Evolutionary conservation across 2,888 invertebrate species (phyloP).

Genomic region (Tachina lurida): DNA sequence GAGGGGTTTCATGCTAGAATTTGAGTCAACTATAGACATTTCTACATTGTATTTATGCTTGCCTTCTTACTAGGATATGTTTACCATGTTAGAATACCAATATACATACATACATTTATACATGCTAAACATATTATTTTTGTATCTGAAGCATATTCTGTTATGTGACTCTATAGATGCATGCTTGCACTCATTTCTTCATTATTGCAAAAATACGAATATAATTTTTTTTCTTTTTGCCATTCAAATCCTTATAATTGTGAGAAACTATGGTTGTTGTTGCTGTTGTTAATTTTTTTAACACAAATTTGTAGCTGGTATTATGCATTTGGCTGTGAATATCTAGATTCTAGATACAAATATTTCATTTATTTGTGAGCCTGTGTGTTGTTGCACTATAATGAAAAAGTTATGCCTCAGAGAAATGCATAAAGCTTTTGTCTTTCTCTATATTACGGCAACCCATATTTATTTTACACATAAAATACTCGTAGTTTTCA

Average conservation of each 20-base stretch:
- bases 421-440: conserved; percentile 62
- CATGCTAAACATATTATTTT: neutral
- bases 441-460: conserved; percentile 41
- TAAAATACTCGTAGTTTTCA: neutral
- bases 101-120: neutral
- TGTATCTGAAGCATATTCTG: conserved; percentile 9
- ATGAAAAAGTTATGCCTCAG: conserved; percentile 68
- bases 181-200: conserved; percentile 41
- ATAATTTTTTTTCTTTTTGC: conserved; percentile 51
- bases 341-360: neutral
- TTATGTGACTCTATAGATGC: neutral
- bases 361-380: conserved; percentile 12
- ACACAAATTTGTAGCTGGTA: conserved; percentile 29
- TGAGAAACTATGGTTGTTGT: conserved; percentile 53
- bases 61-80: neutral
- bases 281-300: neutral
- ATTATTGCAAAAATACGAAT: conserved; percentile 42
- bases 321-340: conserved; percentile 23
- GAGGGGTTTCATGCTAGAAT: conserved; percentile 20
- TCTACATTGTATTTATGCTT: neutral
- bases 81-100: neutral
- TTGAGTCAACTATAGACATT: neutral
- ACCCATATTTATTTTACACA: conserved; percentile 35
- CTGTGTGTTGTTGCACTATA: conserved; percentile 50
- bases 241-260: conserved; percentile 69